A percentile compares a stretch with the other conserved stretches of the same genome.
Conservation (phyloP, 2,888 invertebrate species). For the Euzophera pinguis region DNA sequence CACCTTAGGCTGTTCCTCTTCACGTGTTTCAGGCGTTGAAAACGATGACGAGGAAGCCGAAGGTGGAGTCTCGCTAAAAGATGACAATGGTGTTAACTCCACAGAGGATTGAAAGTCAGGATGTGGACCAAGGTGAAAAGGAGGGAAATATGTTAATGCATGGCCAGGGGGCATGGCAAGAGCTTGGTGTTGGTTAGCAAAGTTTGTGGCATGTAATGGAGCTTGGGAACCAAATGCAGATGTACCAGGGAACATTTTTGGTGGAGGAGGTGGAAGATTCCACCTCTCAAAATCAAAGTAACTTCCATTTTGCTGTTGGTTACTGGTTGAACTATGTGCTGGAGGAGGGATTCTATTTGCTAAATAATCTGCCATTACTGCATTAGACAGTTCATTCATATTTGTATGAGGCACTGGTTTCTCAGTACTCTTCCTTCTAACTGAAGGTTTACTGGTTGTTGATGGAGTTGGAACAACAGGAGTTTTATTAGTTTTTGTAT, state of each 20-base stretch:
- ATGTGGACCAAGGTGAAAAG: slow-evolving; percentile 86
- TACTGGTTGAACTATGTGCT: slow-evolving; percentile 83
- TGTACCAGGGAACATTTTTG: slow-evolving; percentile 84
- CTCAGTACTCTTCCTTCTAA: slow-evolving; percentile 83
- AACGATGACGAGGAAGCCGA: slow-evolving; percentile 78
- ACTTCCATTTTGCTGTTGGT: slow-evolving; percentile 82
- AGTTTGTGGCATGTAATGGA: slow-evolving; percentile 75
- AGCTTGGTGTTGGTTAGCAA: slow-evolving; percentile 82
- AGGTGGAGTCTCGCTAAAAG: slow-evolving; percentile 80
- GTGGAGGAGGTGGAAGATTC: slow-evolving; percentile 85
- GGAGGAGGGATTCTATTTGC: slow-evolving; percentile 85
- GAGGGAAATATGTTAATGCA: slow-evolving; percentile 87
- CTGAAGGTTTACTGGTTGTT: slow-evolving; percentile 42
- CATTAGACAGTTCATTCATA: slow-evolving; percentile 76
- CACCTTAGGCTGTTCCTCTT: slow-evolving; percentile 88
- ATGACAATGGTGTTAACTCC: slow-evolving; percentile 81
- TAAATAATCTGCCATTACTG: slow-evolving; percentile 77
- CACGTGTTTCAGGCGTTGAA: slow-evolving; percentile 79
- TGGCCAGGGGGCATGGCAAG: slow-evolving; percentile 85
- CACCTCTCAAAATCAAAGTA: slow-evolving; percentile 91
- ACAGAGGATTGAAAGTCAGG: slow-evolving; percentile 83
- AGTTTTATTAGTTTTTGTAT: slow-evolving; percentile 72
- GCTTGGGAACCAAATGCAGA: slow-evolving; percentile 81
- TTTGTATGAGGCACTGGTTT: slow-evolving; percentile 61
- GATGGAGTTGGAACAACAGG: slow-evolving; percentile 47